Conservation (phyloP, 2,888 invertebrate species). For the Hybos culiciformis region DNA sequence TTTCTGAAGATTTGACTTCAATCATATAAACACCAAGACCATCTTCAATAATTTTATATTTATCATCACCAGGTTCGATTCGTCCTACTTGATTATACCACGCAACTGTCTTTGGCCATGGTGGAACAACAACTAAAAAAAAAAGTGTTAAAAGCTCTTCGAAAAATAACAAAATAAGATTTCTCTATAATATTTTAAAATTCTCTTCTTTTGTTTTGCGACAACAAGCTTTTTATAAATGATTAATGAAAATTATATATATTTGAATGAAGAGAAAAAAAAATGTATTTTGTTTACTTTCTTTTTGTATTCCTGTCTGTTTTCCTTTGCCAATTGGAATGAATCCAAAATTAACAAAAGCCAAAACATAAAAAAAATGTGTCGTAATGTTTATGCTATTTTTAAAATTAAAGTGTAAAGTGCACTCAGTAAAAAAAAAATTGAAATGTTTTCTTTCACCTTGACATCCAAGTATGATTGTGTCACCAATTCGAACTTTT, state of each 20-base stretch:
- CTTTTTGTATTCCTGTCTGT: conserved; percentile 1
- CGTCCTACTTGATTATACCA: conserved; percentile 81
- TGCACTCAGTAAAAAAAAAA: conserved; percentile 20
- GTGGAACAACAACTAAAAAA: conserved; percentile 58
- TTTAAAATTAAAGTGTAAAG: conserved; percentile 19
- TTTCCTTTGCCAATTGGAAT: conserved; percentile 13
- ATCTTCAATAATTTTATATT: conserved; percentile 64
- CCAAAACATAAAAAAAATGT: conserved; percentile 8
- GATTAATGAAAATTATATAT: too few species aligned
- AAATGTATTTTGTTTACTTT: background rate
- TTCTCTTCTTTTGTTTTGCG: too few species aligned
- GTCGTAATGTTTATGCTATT: too few species aligned
- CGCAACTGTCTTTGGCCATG: conserved; percentile 67
- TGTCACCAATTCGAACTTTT: conserved; percentile 64
- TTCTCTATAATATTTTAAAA: background rate
- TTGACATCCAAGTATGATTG: conserved; percentile 59
- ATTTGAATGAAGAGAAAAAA: too few species aligned
- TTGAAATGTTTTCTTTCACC: conserved; percentile 36
- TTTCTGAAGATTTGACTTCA: conserved; percentile 60
- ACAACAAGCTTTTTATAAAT: too few species aligned
- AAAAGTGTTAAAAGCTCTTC: background rate
- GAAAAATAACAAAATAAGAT: background rate
- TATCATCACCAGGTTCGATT: conserved; percentile 52
- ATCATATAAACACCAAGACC: conserved; percentile 70
- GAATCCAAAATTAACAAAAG: conserved; percentile 11